Evolutionary conservation across 2,888 invertebrate genomes (phyloP).

Genomic region (Acronicta alni): DNA sequence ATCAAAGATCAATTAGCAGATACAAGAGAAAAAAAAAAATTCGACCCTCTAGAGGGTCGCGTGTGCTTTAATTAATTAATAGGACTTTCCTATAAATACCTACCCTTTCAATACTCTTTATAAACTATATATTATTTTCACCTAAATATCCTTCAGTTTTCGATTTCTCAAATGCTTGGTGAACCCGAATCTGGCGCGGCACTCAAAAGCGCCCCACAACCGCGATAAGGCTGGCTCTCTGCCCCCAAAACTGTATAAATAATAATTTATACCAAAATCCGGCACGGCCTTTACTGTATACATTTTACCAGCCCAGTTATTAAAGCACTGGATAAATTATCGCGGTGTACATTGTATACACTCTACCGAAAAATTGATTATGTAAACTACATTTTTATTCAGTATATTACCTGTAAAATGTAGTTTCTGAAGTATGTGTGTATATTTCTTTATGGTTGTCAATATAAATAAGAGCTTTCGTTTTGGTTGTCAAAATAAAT

Average conservation of each 20-base stretch:
- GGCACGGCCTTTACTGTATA: constrained; percentile 48
- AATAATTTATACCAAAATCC: constrained; percentile 67
- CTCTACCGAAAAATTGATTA: constrained; percentile 26
- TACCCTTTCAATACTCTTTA: no score
- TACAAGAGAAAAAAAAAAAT: no score
- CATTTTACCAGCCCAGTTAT: constrained; percentile 53
- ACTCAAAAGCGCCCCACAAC: constrained; percentile 60
- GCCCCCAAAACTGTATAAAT: constrained; percentile 68
- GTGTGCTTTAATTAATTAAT: no score
- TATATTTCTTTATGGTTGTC: no score
- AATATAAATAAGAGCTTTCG: no score
- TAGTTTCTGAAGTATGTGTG: neutral
- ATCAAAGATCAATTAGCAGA: no score
- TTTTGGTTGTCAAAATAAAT: no score
- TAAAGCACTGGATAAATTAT: constrained; percentile 54
- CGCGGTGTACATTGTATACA: constrained; percentile 19
- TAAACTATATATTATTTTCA: no score
- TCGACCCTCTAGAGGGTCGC: no score
- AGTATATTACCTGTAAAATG: constrained; percentile 23
- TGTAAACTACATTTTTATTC: no score
- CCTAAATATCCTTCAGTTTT: neutral
- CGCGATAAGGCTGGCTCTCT: constrained; percentile 64
- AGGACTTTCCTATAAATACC: no score
- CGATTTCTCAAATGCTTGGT: constrained; percentile 7
- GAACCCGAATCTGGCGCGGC: constrained; percentile 59